Evolutionary conservation across 1,140 invertebrate genomes (phyloP).

Genomic region (Chionoecetes opilio): DNA sequence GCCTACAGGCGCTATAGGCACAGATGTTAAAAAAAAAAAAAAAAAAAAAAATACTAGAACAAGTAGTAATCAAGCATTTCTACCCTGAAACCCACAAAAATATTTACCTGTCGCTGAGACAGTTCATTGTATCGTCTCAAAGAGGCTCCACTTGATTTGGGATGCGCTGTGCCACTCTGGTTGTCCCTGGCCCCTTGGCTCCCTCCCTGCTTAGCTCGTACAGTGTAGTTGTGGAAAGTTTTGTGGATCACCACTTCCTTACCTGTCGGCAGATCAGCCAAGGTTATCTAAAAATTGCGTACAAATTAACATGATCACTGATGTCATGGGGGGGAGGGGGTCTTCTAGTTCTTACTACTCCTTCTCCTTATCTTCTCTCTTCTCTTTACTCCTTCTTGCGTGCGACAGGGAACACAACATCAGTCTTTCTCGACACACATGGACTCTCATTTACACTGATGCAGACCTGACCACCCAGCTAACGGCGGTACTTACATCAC

Average conservation of each 20-base stretch:
- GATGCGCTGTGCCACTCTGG: slow-evolving; percentile 87
- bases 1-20: too few species aligned
- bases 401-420: too few species aligned
- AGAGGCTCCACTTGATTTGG: slow-evolving; percentile 92
- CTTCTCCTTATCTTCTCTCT: too few species aligned
- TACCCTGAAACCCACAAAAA: not conserved
- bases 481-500: too few species aligned
- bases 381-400: too few species aligned
- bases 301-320: not conserved
- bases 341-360: too few species aligned
- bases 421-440: too few species aligned
- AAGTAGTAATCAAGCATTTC: not conserved
- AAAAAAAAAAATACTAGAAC: not conserved
- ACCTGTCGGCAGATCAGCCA: slow-evolving; percentile 83
- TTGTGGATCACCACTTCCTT: slow-evolving; percentile 89
- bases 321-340: too few species aligned
- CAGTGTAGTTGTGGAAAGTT: slow-evolving; percentile 94
- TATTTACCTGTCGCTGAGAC: slow-evolving; percentile 87
- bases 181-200: slow-evolving; percentile 89
- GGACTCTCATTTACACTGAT: too few species aligned
- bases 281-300: not conserved
- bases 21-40: not conserved
- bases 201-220: slow-evolving; percentile 92
- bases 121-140: slow-evolving; percentile 92
- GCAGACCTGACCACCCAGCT: too few species aligned